These are phyloP conservation scores for Anniella stebbinsi DNA, from an alignment of 2,797 vertebrate genomes.

Conservation along the genomic window DNA sequence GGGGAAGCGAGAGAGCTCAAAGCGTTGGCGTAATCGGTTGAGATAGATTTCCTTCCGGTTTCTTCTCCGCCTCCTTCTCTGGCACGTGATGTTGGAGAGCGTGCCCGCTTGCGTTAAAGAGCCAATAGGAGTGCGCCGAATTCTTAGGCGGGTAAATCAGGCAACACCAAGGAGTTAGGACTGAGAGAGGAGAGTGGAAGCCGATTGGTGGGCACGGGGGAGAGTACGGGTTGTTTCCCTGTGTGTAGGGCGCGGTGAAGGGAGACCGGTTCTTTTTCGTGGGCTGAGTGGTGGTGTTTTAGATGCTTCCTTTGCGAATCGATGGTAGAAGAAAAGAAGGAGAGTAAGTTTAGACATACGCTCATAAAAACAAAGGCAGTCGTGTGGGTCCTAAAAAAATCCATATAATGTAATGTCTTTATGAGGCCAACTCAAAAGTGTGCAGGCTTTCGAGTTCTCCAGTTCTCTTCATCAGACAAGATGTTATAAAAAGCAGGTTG, in stretches of 20 bases:
- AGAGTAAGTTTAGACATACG: not conserved
- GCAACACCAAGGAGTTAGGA: not conserved
- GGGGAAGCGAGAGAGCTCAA: not conserved
- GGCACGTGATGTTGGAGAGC: not conserved
- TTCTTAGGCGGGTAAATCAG: conserved; percentile 58
- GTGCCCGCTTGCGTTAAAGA: fast-evolving
- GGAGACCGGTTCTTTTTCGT: fast-evolving
- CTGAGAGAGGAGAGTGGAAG: no score
- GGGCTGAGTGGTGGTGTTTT: fast-evolving
- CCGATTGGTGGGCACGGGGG: not conserved
- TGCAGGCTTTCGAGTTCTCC: no score
- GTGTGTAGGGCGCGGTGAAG: not conserved
- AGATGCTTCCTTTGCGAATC: not conserved
- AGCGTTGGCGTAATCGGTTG: fast-evolving
- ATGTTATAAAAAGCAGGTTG: no score
- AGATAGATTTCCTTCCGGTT: not conserved
- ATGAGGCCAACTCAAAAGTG: no score
- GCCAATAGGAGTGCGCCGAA: conserved; percentile 48
- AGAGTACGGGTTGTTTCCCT: not conserved
- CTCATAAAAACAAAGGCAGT: no score
- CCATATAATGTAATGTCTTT: no score
- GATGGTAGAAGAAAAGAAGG: not conserved
- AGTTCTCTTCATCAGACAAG: no score
- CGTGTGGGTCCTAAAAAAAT: no score
- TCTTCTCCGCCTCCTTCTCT: fast-evolving